Percentiles rank a stretch among this genome's conserved stretches.
phyloP scores from a whole-genome alignment of 2,113 vertebrate species.

The Sisor rabdophorus region DNA sequence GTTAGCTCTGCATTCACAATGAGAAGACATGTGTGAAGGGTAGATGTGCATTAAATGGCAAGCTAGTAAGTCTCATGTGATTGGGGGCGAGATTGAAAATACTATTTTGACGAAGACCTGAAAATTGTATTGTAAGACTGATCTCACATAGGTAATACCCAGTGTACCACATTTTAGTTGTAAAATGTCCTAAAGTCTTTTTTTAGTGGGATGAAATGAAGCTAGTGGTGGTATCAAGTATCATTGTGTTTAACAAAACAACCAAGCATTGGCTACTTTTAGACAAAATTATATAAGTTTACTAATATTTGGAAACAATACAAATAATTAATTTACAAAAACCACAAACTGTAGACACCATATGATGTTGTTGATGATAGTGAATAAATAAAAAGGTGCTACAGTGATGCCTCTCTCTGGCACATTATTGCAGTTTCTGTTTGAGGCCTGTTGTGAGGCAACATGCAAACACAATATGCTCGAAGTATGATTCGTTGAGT shows the following conservation, averaged over 20 bases:
- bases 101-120: neutral
- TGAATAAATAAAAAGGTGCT: neutral
- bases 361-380: neutral
- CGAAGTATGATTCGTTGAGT: constrained; percentile 51
- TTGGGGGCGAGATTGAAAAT: neutral
- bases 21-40: neutral
- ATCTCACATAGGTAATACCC: neutral
- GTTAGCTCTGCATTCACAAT: neutral
- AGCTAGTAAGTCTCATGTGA: neutral
- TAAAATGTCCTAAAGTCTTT: neutral
- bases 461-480: constrained; percentile 45
- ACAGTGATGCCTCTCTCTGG: neutral
- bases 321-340: neutral
- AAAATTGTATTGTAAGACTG: neutral
- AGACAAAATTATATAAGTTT: neutral
- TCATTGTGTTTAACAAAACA: neutral
- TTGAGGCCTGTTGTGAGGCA: constrained; percentile 34
- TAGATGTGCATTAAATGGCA: neutral
- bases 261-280: neutral
- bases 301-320: neutral
- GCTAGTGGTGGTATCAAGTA: neutral
- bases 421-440: neutral
- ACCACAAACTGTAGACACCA: neutral
- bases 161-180: neutral
- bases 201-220: no score